phyloP scores from a whole-genome alignment of 2,888 invertebrate species.

The Dryocosmus kuriphilus region DNA sequence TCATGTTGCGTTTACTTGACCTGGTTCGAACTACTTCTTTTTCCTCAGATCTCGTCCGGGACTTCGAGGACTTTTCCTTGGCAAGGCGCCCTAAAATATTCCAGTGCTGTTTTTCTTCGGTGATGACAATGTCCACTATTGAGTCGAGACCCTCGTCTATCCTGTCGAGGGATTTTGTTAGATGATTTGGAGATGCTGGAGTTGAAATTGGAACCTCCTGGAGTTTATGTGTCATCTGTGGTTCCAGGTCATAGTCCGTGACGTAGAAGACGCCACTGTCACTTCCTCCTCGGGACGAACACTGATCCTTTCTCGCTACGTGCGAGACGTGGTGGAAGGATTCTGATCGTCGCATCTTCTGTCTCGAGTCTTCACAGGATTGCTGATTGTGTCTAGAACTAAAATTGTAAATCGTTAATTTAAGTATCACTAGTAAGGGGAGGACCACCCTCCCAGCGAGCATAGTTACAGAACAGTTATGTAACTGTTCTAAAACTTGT shows the following conservation, averaged over 20 bases:
- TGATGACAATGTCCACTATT: slow-evolving; percentile 85
- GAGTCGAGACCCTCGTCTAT: slow-evolving; percentile 87
- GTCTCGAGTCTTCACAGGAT: slow-evolving; percentile 42
- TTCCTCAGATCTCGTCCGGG: slow-evolving; percentile 47
- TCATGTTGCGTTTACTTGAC: slow-evolving; percentile 48
- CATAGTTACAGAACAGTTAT: too few species aligned
- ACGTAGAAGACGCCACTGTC: slow-evolving; percentile 76
- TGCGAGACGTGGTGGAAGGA: slow-evolving; percentile 74
- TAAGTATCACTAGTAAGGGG: neutral
- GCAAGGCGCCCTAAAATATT: slow-evolving; percentile 18
- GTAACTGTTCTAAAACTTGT: too few species aligned
- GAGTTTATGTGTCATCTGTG: slow-evolving; percentile 56
- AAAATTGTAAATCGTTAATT: neutral
- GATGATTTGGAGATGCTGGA: slow-evolving; percentile 64
- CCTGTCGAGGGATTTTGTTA: slow-evolving; percentile 88
- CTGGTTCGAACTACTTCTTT: slow-evolving; percentile 50
- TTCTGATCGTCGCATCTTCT: slow-evolving; percentile 70
- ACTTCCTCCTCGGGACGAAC: slow-evolving; percentile 71
- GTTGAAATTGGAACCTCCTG: slow-evolving; percentile 60
- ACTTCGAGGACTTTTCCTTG: slow-evolving; percentile 3
- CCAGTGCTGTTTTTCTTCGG: slow-evolving; percentile 77
- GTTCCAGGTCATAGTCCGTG: slow-evolving; percentile 71
- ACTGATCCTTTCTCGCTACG: slow-evolving; percentile 57
- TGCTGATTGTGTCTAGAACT: slow-evolving; percentile 9
- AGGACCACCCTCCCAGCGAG: too few species aligned